A percentile compares a stretch with the other conserved stretches of the same genome.
phyloP scores from a whole-genome alignment of 2,888 invertebrate species.

The Anodontia alba region DNA sequence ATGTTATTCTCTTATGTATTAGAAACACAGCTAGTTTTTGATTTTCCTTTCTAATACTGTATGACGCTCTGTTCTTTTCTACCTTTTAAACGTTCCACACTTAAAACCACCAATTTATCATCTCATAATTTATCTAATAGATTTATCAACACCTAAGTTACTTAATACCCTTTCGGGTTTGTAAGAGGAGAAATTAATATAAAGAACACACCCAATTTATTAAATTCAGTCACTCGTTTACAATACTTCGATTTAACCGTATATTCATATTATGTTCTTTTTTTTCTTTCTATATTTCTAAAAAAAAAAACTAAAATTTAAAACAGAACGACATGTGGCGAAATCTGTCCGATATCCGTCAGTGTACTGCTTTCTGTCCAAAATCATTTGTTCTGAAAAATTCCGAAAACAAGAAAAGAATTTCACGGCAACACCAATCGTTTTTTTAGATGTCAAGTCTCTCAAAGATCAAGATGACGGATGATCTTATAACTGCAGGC shows the following conservation, averaged over 20 bases:
- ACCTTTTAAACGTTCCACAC: not conserved
- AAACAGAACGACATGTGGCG: no score
- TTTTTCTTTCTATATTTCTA: no score
- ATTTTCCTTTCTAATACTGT: not conserved
- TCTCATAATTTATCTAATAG: conserved; percentile 5
- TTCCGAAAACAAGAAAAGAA: no score
- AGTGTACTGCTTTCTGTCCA: no score
- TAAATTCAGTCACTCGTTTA: not conserved
- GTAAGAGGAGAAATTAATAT: not conserved
- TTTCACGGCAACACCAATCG: not conserved
- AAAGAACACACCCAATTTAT: conserved; percentile 9
- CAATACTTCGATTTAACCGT: not conserved
- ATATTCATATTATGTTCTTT: no score
- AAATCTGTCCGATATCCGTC: no score
- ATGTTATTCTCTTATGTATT: conserved; percentile 2
- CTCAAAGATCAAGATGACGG: conserved; percentile 9
- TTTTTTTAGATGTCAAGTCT: not conserved
- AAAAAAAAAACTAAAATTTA: no score
- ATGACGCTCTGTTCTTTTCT: not conserved
- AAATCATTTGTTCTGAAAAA: no score
- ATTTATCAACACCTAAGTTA: conserved; percentile 10
- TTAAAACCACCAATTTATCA: conserved; percentile 8
- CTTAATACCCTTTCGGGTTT: not conserved
- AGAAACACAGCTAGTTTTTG: not conserved
- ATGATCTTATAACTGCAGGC: conserved; percentile 11